Base-by-base conservation (phyloP, 2,113 vertebrate genomes). In the Hoplias malabaricus region DNA sequence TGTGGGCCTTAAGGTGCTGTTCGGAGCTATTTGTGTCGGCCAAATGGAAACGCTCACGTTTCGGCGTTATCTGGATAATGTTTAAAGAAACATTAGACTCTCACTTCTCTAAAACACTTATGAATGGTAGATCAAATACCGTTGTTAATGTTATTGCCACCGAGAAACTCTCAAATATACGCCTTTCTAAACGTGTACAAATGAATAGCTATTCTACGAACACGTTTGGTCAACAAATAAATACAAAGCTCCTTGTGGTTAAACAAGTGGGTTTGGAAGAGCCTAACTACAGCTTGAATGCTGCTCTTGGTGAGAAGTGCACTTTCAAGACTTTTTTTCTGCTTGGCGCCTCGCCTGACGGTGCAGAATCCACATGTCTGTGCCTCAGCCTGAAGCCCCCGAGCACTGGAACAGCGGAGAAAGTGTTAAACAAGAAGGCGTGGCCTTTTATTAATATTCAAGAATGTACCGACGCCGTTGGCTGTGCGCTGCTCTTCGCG, bases 31-130 rank as follows among this genome's bases (percentile, higher is more conserved):
- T 84, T 81, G 48, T 70, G 67, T 72, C 69, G 79, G 86, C 75
- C 80, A 79, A 82, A 87, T 34, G 11, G 33, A 67, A 40, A 65
- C 43, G 16, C 57, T 84, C 80, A 82, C 78, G 80, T 84, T 84
- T 66, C 67, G 67, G 43, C 59, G 66, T 46, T n/a, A 66, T 65
- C 48, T 2, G 19, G 33, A 12, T 31, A 23, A 4, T 16, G 48
- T 10, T 53, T 2, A 53, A 53, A 8, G 21, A 8, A 67, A 27
- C 5, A n/a, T n/a, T n/a, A n/a, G n/a, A n/a, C n/a, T n/a, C n/a
- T n/a, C n/a, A n/a, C n/a, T n/a, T n/a, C n/a, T n/a, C n/a, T n/a
- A n/a, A n/a, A n/a, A n/a, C n/a, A n/a, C n/a, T n/a, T n/a, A n/a
- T n/a, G n/a, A n/a, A n/a, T n/a, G n/a, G n/a, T n/a, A n/a, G n/a